These are phyloP conservation scores for Orchesella flavescens DNA, from an alignment of 2,888 invertebrate species.

Conservation along the genomic window DNA sequence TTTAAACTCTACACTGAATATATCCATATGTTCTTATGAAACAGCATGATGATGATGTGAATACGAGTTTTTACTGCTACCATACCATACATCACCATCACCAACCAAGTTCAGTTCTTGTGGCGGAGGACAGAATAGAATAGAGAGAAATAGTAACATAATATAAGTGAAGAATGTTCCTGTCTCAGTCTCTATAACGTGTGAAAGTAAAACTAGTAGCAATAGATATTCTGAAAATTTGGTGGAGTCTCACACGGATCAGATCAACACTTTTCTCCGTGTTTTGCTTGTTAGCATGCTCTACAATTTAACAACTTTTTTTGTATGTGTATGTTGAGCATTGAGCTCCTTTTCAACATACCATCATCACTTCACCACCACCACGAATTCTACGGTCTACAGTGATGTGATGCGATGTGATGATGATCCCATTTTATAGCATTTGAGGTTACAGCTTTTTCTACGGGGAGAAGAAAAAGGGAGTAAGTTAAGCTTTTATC, in stretches of 20 bases:
- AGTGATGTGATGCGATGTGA: too few species aligned
- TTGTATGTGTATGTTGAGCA: too few species aligned
- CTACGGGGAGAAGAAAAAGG: background rate
- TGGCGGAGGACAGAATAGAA: too few species aligned
- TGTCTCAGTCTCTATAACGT: constrained; percentile 27
- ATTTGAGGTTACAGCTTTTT: constrained; percentile 41
- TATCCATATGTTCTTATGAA: too few species aligned
- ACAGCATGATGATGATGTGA: too few species aligned
- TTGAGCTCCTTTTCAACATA: constrained; percentile 29
- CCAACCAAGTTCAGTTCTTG: constrained; percentile 31
- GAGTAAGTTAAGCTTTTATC: constrained; percentile 12
- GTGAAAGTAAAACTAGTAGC: too few species aligned
- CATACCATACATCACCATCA: too few species aligned
- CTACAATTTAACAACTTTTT: constrained; percentile 38
- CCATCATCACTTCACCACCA: background rate
- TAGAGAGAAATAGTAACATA: background rate
- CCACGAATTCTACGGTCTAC: too few species aligned
- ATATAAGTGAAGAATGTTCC: constrained; percentile 30
- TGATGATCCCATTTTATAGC: constrained; percentile 56
- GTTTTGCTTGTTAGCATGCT: constrained; percentile 29
- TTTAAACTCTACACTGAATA: too few species aligned
- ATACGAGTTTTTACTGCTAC: constrained; percentile 38
- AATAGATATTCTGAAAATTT: constrained; percentile 25
- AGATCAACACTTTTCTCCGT: constrained; percentile 18
- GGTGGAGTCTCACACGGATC: constrained; percentile 38